Evolutionary conservation across 2,113 vertebrate species (phyloP), one percentile per base, ranked within the genome.

Genomic region (Helogale parvula): DNA sequence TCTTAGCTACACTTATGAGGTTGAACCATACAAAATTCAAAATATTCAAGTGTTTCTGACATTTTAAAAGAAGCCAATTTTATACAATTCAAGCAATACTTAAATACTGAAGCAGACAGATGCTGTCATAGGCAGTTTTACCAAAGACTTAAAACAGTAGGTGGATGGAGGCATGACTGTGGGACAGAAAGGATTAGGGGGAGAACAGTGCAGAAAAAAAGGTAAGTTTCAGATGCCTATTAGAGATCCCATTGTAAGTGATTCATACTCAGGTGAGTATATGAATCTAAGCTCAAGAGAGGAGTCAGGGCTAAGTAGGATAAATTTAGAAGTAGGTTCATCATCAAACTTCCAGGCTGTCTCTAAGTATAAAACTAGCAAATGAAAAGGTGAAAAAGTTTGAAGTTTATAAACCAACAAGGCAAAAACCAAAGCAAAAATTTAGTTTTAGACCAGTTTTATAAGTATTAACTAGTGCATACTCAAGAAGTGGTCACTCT

Each of bases 311-410:
- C 8, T 25, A 35, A 33, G 57, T 38, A 93, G 63, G 57, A 57
- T 50, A 74, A 96, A 86, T 57, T 71, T 45, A 85, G 63, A 77
- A 38, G 17, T 7, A n/a, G 41, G 29, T 57, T 96, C 33, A 68
- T 11, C 71, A 95, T 35, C 1, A n/a, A 85, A 79, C 54, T 52
- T 85, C 38, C 19, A 72, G 5, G 29, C 12, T 25, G 14, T 57
- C 81, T 71, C 41, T 85, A 65, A 94, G 33, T 82, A 47, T 45
- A 90, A 86, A 93, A 94, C 25, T 19, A 80, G 90, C 31, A 92
- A 88, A 83, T 35, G 29, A 77, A 90, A 69, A 35, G 7, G n/a
- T 38, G 45, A 71, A 72, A 77, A 89, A 21, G 2, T 45, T 12
- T 60, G 47, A 27, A 82, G 69, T 68, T 74, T 57, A 76, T 45